phyloP scores from a whole-genome alignment of 2,797 vertebrate species.

The Aphelocoma californica region DNA sequence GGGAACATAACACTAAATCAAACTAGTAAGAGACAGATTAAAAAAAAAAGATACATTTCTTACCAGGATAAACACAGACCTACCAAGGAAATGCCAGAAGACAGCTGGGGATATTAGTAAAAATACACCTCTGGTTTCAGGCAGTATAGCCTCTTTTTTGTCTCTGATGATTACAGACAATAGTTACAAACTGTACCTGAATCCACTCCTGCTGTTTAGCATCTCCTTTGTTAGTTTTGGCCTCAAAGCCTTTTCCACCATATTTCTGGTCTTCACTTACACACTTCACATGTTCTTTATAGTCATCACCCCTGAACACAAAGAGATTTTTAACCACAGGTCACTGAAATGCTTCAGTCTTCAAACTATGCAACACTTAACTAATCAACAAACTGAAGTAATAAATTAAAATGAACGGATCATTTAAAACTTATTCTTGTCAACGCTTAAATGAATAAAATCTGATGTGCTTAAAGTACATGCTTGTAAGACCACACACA shows the following conservation, averaged over 20 bases:
- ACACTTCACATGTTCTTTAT: slow-evolving; percentile 87
- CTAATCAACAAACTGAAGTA: neutral
- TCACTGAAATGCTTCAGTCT: neutral
- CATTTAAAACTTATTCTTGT: neutral
- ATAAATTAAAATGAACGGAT: accelerated
- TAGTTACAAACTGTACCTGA: slow-evolving; percentile 77
- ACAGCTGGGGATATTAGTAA: neutral
- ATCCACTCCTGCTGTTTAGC: slow-evolving; percentile 94
- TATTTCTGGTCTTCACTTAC: slow-evolving; percentile 96
- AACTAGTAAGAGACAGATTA: neutral
- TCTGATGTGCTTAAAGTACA: neutral
- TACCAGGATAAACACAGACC: neutral
- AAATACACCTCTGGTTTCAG: neutral
- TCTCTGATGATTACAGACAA: neutral
- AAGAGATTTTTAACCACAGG: neutral
- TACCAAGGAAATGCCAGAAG: neutral
- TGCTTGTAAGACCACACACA: neutral
- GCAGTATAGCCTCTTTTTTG: neutral
- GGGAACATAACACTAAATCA: neutral
- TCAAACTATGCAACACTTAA: neutral
- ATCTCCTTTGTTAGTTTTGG: slow-evolving; percentile 89
- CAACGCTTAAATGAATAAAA: accelerated
- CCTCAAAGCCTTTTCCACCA: slow-evolving; percentile 90
- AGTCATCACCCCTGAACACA: slow-evolving; percentile 85
- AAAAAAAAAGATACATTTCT: neutral